These are phyloP conservation scores for Anodontia alba DNA, from an alignment of 2,888 invertebrate species.

Conservation along the genomic window DNA sequence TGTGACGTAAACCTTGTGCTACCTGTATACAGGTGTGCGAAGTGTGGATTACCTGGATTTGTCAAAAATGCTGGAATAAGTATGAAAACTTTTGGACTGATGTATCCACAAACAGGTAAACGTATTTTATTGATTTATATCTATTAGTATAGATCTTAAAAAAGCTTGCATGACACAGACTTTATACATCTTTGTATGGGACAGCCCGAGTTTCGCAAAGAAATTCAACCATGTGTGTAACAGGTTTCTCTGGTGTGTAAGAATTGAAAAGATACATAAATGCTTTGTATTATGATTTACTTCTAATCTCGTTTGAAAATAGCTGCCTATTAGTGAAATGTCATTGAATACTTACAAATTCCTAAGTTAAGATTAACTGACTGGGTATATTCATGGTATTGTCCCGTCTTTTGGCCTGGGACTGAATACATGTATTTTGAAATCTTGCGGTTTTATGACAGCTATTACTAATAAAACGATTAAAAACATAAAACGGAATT, in stretches of 20 bases:
- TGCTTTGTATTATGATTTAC: no score
- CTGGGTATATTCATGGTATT: no score
- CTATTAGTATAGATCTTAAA: not conserved
- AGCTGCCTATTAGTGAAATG: no score
- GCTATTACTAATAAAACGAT: no score
- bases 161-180: not conserved
- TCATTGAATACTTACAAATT: no score
- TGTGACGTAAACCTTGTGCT: constrained; percentile 1
- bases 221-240: constrained; percentile 5
- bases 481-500: no score
- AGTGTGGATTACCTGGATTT: not conserved
- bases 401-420: no score
- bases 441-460: no score
- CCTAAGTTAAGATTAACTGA: no score
- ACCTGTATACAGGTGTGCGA: constrained; percentile 16
- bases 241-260: not conserved
- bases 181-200: not conserved
- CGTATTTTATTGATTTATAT: not conserved
- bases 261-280: no score
- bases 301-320: no score
- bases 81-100: not conserved
- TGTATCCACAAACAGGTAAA: not conserved
- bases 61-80: not conserved
- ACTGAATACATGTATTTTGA: no score
- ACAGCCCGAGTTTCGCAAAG: not conserved